A percentile compares a stretch with the other conserved stretches of the same genome.
Conservation (phyloP, 2,888 invertebrate genomes). For the Bruchidius siliquastri region DNA sequence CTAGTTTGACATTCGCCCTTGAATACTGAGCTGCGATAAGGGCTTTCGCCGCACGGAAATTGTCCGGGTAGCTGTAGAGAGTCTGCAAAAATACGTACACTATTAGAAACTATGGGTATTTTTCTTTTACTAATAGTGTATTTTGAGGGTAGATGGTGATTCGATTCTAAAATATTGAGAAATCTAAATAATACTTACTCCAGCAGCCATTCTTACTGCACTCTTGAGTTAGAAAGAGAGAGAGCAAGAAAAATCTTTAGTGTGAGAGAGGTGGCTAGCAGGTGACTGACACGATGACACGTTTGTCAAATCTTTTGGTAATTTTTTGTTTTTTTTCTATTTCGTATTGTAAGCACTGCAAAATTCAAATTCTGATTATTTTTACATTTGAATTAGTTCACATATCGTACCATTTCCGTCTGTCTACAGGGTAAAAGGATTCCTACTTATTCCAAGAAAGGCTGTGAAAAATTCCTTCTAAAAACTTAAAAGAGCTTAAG, state of each 20-base stretch:
- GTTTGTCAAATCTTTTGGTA: background rate
- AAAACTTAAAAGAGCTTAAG: too few species aligned
- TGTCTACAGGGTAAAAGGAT: too few species aligned
- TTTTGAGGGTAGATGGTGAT: constrained; percentile 19
- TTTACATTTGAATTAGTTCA: too few species aligned
- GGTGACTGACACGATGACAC: background rate
- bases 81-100: constrained; percentile 63
- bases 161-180: constrained; percentile 17
- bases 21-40: constrained; percentile 97
- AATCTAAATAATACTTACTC: constrained; percentile 54
- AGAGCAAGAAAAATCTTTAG: background rate
- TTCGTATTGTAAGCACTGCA: background rate
- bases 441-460: too few species aligned
- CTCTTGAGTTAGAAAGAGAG: constrained; percentile 11
- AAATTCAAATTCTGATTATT: background rate
- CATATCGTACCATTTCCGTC: too few species aligned
- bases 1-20: constrained; percentile 78
- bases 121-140: constrained; percentile 1
- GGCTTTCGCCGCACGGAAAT: constrained; percentile 97
- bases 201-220: constrained; percentile 62
- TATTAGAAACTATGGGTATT: constrained; percentile 7
- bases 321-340: background rate
- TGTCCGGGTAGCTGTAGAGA: constrained; percentile 96
- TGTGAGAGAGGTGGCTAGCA: background rate
- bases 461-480: too few species aligned